Evolutionary conservation across 2,797 vertebrate genomes (phyloP), one percentile per base, ranked within the genome.

Genomic region (Mionectes olivaceus): DNA sequence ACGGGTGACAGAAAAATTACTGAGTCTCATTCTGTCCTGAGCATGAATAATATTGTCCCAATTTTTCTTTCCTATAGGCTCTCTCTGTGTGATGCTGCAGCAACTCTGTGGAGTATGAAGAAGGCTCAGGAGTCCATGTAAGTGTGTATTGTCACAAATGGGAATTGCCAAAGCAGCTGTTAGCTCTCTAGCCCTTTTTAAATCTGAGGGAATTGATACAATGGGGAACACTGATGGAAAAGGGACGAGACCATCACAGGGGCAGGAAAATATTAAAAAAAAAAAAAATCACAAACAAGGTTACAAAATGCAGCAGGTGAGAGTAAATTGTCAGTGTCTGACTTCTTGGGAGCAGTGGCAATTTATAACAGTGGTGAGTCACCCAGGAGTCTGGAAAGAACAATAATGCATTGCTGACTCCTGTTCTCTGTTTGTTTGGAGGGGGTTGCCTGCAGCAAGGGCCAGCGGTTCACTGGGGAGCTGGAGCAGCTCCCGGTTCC

Each of bases 121-220:
- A 49, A 19, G 76, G 46, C 83, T 94, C 94, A 75, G 73, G 63
- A 83, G 60, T 93, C 87, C 85, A 28, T 23, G 83, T 92, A 61
- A 92, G 94, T 77, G 71, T 76, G 21, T 30, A 2, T 35, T 27
- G 70, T 74, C 49, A 16, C 16, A 30, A 41, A 64, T 3, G 32
- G 15, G 53, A 43, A 1, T 39, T 63, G 23, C 32, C 43, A 39
- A 75, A 68, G 33, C 69, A 41, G 14, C 64, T 9, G 0, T 74
- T 53, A 23, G 10, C 47, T 77, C 73, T 74, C 35, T 19, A 14
- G n/a, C 14, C 13, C 60, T 78, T 70, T 64, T 35, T 46, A 60
- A 80, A 30, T 44, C 23, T 2, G 15, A 47, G 68, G 17, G 22
- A 61, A 57, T 47, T 12, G 35, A 16, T 50, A 23, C 46, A 69